These are phyloP conservation scores for Agrenia bidenticulata DNA, from an alignment of 2,888 invertebrate species.

Conservation along the genomic window DNA sequence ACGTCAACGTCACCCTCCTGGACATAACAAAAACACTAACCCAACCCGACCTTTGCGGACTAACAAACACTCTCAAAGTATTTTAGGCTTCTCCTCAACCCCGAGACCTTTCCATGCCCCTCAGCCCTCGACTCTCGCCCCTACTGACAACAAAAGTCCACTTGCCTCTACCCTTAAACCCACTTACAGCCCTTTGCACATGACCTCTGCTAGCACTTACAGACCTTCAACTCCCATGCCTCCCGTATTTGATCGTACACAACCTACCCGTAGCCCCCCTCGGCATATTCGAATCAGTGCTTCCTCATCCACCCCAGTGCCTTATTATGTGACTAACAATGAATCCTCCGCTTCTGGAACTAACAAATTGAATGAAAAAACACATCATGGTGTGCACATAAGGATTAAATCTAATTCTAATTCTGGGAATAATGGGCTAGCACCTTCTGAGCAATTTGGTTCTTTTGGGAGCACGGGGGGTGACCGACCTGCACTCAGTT, in stretches of 20 bases:
- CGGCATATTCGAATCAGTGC: constrained; percentile 15
- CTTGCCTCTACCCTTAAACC: constrained; percentile 26
- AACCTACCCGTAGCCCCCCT: neutral
- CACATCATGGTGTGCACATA: constrained; percentile 12
- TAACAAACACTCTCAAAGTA: neutral
- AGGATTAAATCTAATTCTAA: constrained; percentile 21
- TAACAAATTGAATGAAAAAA: neutral
- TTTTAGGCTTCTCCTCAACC: neutral
- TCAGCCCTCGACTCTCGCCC: neutral
- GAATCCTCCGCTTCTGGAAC: neutral
- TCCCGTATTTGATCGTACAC: neutral
- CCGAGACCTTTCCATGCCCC: neutral
- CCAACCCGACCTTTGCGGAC: neutral
- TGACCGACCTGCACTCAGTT: constrained; percentile 44
- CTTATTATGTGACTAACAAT: constrained; percentile 12
- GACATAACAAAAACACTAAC: constrained; percentile 3
- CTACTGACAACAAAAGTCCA: constrained; percentile 10
- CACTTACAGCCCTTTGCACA: constrained; percentile 11
- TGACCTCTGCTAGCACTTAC: constrained; percentile 7
- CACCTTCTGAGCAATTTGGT: neutral
- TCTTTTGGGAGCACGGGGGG: neutral
- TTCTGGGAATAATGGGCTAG: neutral
- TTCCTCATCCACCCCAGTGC: constrained; percentile 21
- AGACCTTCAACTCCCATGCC: neutral
- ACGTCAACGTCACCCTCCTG: neutral